Percentiles rank a stretch among this genome's conserved stretches.
Conservation (phyloP, 2,113 vertebrate species). For the Alouatta palliata region DNA sequence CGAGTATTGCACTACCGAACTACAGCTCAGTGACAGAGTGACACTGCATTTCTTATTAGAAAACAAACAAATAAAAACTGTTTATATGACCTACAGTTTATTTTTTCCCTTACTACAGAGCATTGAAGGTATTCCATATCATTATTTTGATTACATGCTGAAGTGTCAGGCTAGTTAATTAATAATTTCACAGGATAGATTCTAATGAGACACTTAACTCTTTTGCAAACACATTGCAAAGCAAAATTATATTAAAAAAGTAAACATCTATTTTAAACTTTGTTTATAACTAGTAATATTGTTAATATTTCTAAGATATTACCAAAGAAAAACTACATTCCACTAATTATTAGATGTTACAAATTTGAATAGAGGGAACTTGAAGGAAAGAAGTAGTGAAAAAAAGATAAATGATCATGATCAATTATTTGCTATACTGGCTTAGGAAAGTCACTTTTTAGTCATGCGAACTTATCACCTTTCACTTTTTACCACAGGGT, state of each 20-base stretch:
- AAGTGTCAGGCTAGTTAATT: background rate
- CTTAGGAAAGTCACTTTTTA: background rate
- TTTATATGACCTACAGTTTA: background rate
- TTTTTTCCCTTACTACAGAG: background rate
- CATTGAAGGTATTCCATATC: background rate
- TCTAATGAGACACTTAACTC: background rate
- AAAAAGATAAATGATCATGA: constrained; percentile 8
- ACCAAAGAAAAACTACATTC: background rate
- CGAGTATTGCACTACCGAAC: no score
- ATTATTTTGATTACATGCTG: constrained; percentile 4
- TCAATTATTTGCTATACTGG: background rate
- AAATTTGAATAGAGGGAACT: background rate
- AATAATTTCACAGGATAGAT: background rate
- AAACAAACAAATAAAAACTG: background rate
- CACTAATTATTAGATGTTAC: background rate
- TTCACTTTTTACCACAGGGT: background rate
- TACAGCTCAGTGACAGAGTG: no score
- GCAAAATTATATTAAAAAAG: constrained; percentile 38
- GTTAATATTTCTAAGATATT: constrained; percentile 12
- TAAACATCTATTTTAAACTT: constrained; percentile 28
- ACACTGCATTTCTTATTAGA: no score
- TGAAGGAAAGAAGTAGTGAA: background rate
- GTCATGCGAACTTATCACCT: background rate
- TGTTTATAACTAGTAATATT: no score
- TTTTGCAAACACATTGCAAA: background rate